Evolutionary conservation across 30 jellyfish, hydroid and myxozoan genomes (phyloP).

Genomic region (Phacellophora camtschatica): DNA sequence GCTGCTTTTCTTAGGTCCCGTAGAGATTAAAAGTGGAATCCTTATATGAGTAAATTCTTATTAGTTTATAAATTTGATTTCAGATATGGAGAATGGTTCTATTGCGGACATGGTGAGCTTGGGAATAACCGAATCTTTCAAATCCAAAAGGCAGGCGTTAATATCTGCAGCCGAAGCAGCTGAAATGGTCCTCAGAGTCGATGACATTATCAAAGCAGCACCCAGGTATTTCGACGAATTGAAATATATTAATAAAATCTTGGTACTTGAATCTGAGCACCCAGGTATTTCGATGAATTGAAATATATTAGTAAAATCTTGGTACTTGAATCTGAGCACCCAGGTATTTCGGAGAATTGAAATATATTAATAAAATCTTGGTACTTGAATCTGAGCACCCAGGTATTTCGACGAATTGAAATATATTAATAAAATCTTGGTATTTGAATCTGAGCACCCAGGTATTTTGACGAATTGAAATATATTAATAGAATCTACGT

Average conservation of each 20-base stretch:
- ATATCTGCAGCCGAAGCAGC: slow-evolving; percentile 98
- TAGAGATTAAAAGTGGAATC: too few relatives aligned
- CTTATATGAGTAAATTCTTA: neutral
- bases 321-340: too few relatives aligned
- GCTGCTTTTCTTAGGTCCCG: too few relatives aligned
- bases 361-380: too few relatives aligned
- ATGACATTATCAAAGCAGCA: slow-evolving; percentile 95
- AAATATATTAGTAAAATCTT: too few relatives aligned
- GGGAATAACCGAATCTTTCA: slow-evolving; percentile 91
- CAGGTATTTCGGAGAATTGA: neutral
- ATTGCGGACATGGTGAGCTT: slow-evolving; percentile 85
- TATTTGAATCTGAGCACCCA: too few relatives aligned
- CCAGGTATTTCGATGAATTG: slow-evolving; percentile 24
- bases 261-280: too few relatives aligned
- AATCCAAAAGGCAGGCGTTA: slow-evolving; percentile 78
- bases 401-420: neutral
- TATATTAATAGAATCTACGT: too few relatives aligned
- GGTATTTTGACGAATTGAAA: too few relatives aligned
- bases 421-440: too few relatives aligned
- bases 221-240: slow-evolving; percentile 52
- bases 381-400: too few relatives aligned
- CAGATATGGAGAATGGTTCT: slow-evolving; percentile 83
- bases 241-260: too few relatives aligned
- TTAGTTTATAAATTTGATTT: neutral
- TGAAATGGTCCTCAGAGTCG: slow-evolving; percentile 94